These are phyloP conservation scores for Drosophila multiciliata DNA, from an alignment of 2,888 invertebrate genomes.

Conservation along the genomic window DNA sequence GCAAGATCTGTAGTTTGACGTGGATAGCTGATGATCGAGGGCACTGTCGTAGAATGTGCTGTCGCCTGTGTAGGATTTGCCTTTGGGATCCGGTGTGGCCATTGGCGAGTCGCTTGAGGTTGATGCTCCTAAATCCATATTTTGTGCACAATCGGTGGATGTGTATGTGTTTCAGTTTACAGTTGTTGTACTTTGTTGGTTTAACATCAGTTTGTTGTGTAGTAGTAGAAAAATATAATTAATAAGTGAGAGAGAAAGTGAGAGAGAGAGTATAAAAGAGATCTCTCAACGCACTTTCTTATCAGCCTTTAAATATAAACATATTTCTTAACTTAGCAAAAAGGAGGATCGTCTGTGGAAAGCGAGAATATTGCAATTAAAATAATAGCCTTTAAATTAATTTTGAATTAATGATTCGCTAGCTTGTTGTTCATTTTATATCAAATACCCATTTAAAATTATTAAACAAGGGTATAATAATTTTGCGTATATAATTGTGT, in stretches of 20 bases:
- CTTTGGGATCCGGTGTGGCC: conserved; percentile 48
- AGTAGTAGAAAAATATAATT: no score
- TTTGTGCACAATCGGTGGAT: conserved; percentile 44
- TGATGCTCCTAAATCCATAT: conserved; percentile 67
- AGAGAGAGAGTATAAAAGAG: no score
- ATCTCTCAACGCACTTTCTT: not conserved
- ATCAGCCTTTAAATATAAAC: not conserved
- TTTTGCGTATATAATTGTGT: not conserved
- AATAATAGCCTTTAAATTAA: not conserved
- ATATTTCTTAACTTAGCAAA: not conserved
- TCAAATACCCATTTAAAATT: not conserved
- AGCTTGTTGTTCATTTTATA: not conserved
- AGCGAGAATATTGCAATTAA: not conserved
- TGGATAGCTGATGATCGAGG: conserved; percentile 76
- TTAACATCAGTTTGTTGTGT: conserved; percentile 45
- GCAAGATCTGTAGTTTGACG: conserved; percentile 72
- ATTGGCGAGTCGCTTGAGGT: conserved; percentile 54
- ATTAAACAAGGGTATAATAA: not conserved
- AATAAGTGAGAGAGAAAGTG: no score
- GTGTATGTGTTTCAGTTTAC: conserved; percentile 7
- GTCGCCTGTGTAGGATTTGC: conserved; percentile 53
- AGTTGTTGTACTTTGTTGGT: conserved; percentile 17
- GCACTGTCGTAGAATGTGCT: conserved; percentile 82
- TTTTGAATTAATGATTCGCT: not conserved
- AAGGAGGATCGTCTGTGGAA: not conserved